These are phyloP conservation scores for Platycnemis pennipes DNA, from an alignment of 2,888 invertebrate genomes.

Conservation along the genomic window DNA sequence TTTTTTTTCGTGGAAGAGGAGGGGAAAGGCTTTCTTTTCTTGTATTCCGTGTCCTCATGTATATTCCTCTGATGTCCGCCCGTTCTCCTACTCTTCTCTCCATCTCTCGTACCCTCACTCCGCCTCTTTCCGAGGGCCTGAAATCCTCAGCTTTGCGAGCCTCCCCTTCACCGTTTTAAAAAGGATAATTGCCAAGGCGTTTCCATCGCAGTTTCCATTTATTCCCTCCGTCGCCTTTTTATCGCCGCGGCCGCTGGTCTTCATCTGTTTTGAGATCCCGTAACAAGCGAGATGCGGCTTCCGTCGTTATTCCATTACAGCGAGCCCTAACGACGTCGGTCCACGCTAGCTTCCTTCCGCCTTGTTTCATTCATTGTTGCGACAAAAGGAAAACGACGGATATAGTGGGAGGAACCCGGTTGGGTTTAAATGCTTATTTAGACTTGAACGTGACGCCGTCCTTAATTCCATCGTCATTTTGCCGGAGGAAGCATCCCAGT, in stretches of 20 bases:
- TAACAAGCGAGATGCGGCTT: conserved; percentile 9
- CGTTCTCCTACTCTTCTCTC: neutral
- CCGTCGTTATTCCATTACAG: conserved; percentile 16
- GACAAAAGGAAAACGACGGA: neutral
- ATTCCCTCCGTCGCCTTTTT: neutral
- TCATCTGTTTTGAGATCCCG: conserved; percentile 26
- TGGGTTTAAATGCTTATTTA: neutral
- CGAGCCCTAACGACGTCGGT: neutral
- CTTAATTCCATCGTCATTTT: neutral
- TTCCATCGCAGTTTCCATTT: neutral
- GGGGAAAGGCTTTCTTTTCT: neutral
- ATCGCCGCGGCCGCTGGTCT: neutral
- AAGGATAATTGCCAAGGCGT: conserved; percentile 8
- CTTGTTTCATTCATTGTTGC: neutral
- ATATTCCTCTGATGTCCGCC: neutral
- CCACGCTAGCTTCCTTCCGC: neutral
- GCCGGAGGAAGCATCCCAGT: no score
- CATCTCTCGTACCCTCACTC: neutral
- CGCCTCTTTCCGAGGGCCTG: neutral
- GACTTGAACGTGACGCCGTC: neutral
- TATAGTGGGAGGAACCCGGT: neutral
- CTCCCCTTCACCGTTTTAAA: neutral
- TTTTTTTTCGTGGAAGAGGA: neutral
- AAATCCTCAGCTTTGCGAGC: neutral
- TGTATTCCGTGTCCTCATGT: neutral